Evolutionary conservation across 2,113 vertebrate genomes (phyloP), one percentile per base, ranked within the genome.

Genomic region (Pseudopipra pipra): DNA sequence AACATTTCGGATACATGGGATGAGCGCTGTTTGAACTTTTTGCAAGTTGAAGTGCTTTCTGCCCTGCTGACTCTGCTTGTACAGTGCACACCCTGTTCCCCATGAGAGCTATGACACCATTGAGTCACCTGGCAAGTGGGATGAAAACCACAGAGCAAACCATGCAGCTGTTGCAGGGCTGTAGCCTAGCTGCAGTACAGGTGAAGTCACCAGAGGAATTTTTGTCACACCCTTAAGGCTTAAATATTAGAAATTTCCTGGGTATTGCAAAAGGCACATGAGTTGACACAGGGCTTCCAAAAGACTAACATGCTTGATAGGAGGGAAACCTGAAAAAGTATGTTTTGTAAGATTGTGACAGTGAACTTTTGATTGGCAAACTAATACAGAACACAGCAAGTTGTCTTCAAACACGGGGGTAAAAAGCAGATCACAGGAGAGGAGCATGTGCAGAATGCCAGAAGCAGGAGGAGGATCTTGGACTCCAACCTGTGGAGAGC

Each of bases 311-410:
- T 30, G 2, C 37, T 72, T 72, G 16, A 30, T 47, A 73, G 18
- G 12, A 58, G 7, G 5, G 5, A 78, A 75, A 75, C 8, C 3
- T 0, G 0, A 30, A 78, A 55, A 63, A 27, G 1, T 12, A 6
- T 21, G 1, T 66, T 80, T 87, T 54, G 22, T 72, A 31, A 41
- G 67, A 54, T 3, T 11, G 23, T 27, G 51, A 44, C 33, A 28
- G 12, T 37, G 35, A 88, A 55, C 8, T 76, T 82, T 33, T 25
- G 25, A 54, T 31, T 77, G 37, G 12, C 14, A 90, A 76, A 62
- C 13, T 59, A 76, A 65, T 14, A 8, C 22, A 56, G 51, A 37
- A 65, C 1, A 3, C 47, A 65, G 30, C 27, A 87, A 76, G 44
- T 8, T 52, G 31, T 59, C 71, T 61, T 72, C 56, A 65, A 35